A percentile compares a stretch with the other conserved stretches of the same genome.
Conservation (phyloP, 2,113 vertebrate species). For the cattle (Bos taurus) region ARS-UCD2.0 NC_037328.1:122448501-122449000, state of each 20-base stretch:
- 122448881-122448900: background rate
- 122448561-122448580: constrained; percentile 11
- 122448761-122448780: background rate
- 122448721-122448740: background rate
- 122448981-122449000: background rate
- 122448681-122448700: background rate
- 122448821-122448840: background rate
- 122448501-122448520: background rate
- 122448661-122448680: background rate
- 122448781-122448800: background rate
- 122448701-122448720: background rate
- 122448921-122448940: background rate
- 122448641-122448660: background rate
- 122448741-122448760: background rate
- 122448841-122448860: background rate
- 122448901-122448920: background rate
- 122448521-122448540: constrained; percentile 7
- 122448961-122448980: background rate
- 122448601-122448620: background rate
- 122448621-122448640: background rate
- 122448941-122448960: background rate
- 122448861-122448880: background rate
- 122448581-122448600: background rate
- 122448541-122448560: background rate
- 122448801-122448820: background rate